These are phyloP conservation scores for Thaumatotibia leucotreta DNA, from an alignment of 1,140 invertebrate species.

Conservation along the genomic window DNA sequence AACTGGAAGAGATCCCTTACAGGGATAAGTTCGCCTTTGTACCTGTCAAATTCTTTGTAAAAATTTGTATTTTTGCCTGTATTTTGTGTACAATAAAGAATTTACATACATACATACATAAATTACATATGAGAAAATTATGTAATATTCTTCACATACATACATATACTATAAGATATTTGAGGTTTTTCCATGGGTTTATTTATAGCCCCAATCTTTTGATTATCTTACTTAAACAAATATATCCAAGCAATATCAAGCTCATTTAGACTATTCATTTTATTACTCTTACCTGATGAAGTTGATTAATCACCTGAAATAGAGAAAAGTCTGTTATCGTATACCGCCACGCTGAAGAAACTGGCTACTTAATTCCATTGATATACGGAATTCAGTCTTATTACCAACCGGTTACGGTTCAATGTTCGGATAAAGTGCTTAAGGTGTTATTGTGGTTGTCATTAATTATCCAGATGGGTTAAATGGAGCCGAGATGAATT, in stretches of 20 bases:
- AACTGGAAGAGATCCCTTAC: too few relatives aligned
- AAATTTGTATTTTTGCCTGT: too few relatives aligned
- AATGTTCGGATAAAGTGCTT: not conserved
- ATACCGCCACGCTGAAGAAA: not conserved
- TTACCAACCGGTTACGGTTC: not conserved
- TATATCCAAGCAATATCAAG: not conserved
- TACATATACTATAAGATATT: too few relatives aligned
- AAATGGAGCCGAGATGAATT: not conserved
- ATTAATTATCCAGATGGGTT: conserved; percentile 12
- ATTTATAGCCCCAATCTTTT: not conserved
- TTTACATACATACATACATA: too few relatives aligned
- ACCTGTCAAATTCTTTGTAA: too few relatives aligned
- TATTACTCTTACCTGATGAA: conserved; percentile 10
- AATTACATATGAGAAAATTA: too few relatives aligned
- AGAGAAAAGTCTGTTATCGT: conserved; percentile 14
- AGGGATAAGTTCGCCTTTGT: too few relatives aligned
- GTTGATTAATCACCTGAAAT: conserved; percentile 9
- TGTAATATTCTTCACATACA: too few relatives aligned
- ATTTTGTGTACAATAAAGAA: too few relatives aligned
- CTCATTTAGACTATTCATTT: conserved; percentile 10
- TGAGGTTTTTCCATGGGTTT: too few relatives aligned
- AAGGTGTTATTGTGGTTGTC: not conserved
- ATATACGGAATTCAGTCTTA: not conserved
- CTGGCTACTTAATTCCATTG: not conserved
- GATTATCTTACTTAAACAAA: not conserved